Evolutionary conservation across 1,140 invertebrate genomes (phyloP).

Genomic region (Heliconius hermathena): DNA sequence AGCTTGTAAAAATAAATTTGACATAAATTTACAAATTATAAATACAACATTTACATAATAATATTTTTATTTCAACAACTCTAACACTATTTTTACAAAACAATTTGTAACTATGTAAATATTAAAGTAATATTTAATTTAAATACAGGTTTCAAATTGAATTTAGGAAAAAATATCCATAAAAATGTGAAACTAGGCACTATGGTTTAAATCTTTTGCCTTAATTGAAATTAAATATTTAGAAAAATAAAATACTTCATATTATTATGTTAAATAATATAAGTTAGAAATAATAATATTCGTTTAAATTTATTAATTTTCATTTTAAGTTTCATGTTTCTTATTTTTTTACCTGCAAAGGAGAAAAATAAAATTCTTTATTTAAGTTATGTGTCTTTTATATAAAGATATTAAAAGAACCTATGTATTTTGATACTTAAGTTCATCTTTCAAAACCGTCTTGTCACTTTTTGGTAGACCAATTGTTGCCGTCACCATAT

Average conservation of each 20-base stretch:
- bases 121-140: neutral
- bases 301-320: neutral
- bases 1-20: too few relatives aligned
- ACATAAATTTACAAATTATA: too few relatives aligned
- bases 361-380: neutral
- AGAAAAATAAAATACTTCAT: neutral
- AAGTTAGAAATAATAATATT: neutral
- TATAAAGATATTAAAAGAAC: neutral
- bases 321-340: neutral
- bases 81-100: constrained; percentile 27
- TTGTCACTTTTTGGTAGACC: too few relatives aligned
- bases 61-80: constrained; percentile 36
- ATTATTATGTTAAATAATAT: constrained; percentile 1
- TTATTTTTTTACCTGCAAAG: neutral
- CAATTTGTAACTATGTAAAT: neutral
- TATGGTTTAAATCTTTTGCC: neutral
- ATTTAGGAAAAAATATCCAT: neutral
- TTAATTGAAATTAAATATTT: neutral
- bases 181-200: neutral
- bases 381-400: too few relatives aligned
- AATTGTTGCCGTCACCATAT: too few relatives aligned
- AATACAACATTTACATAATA: neutral
- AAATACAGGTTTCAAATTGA: neutral
- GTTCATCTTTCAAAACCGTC: too few relatives aligned
- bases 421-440: too few relatives aligned